Base-by-base conservation (phyloP, 2,888 invertebrate genomes). In the Plebejus anna region DNA sequence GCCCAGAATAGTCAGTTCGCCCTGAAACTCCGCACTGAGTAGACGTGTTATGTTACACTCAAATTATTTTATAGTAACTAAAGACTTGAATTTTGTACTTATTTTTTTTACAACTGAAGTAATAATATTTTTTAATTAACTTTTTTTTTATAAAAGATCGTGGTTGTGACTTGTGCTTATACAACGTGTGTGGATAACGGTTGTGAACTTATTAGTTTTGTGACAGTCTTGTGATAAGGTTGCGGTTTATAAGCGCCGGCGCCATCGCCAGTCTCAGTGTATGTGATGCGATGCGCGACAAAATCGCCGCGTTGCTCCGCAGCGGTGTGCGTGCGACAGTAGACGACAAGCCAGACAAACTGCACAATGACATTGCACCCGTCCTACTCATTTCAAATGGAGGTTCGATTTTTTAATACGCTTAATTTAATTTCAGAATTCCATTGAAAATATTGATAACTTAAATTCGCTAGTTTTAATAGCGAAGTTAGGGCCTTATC, bases 1-100 rank as follows among this genome's bases (percentile, higher is more conserved):
- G 86, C 90, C 87, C 87, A 89, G 90, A 94, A 94, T 94, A 94
- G 92, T 87, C 90, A 92, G 93, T 93, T 86, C 82, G 87, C 87
- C 85, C 86, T 87, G 89, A 85, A 86, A 88, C 84, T 84, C 86
- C 83, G 88, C 79, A 83, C 85, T 77, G 79, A 80, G 82, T 84
- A 86, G 85, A 89, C 90, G 77, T 78, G 78, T 59, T 36, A 66
- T 75, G 32, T 66, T 66, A 66, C 61, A 66, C 36, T 66, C 16
- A 66, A 66, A 13, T 66, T 32, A 32, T 66, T 66, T 36, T 66
- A 32, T 32, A 66, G 32, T 32, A 66, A 66, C 13, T 5, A 0
- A 66, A 66, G 66, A 13, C 36, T 66, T 66, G 13, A 66, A 66
- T 66, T 66, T 66, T 66, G 61, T 66, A 66, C 66, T 66, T 32